Evolutionary conservation across 2,797 vertebrate genomes (phyloP).

Genomic region (Lophotriccus pileatus): DNA sequence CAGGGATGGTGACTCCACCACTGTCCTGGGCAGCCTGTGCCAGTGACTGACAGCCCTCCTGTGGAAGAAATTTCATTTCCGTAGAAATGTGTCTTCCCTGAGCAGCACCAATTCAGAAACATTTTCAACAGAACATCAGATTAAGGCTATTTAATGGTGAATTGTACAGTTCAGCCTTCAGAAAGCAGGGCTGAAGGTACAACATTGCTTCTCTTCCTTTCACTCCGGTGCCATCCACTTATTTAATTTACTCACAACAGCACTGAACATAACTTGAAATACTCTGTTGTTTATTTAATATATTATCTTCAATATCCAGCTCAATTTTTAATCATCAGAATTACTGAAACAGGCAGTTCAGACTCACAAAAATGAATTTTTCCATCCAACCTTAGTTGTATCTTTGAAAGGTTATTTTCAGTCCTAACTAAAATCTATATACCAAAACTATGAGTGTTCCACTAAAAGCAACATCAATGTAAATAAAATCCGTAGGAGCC

Average conservation of each 20-base stretch:
- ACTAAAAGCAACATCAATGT: neutral
- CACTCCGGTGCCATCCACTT: neutral
- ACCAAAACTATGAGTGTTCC: neutral
- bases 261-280: neutral
- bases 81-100: neutral
- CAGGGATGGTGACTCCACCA: neutral
- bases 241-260: neutral
- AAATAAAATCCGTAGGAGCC: neutral
- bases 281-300: neutral
- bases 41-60: fast-evolving
- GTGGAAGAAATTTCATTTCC: neutral
- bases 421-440: conserved; percentile 29
- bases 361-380: neutral
- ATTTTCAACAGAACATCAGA: fast-evolving
- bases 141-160: neutral
- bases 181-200: neutral
- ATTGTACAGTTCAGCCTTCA: neutral
- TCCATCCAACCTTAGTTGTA: neutral
- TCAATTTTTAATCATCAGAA: neutral
- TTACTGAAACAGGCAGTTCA: neutral
- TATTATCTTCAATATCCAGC: neutral
- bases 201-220: neutral
- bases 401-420: neutral
- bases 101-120: neutral
- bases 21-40: neutral